Base-by-base conservation (phyloP, 2,797 vertebrate species). In the Spea hammondii region DNA sequence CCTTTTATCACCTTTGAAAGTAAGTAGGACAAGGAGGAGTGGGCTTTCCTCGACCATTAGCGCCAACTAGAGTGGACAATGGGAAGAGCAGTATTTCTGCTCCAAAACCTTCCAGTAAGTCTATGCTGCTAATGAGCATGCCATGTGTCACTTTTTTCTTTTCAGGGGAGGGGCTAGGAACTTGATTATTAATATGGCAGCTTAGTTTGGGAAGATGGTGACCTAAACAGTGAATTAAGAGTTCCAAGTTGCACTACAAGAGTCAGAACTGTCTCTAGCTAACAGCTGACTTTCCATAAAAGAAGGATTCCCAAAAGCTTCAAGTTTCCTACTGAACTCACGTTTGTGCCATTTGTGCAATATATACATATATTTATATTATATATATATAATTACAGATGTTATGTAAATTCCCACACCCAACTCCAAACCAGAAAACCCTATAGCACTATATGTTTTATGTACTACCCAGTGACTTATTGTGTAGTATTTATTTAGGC, bases 311-410 rank as follows among this genome's bases (percentile, higher is more conserved):
- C 0, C 17, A 14, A 62, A 85, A 62, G 83, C 84, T 85, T 79
- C 48, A 70, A 84, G 77, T 85, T 76, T 79, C 78, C 81, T 83
- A 85, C 86, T 84, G 84, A 88, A 83, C 84, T 80, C 84, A 86
- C 86, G 88, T 62, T 86, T 87, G 90, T 91, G 91, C 90, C 92
- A 85, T 86, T 89, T 84, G 90, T 92, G 91, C 91, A 93, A 92
- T 91, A 90, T 85, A 89, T 91, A 93, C 93, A 74, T 57, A 79
- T 67, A 66, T 79, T 12, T 70, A 65, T 46, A 77, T 8, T 17
- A 65, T 13, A 65, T 65, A 65, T 45, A 73, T 65, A 87, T 90
- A 90, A 88, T 85, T 91, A 84, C 88, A 83, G 49, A 55, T 90
- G 91, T 92, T 90, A 86, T 85, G 71, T 70, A 87, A 60, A 81